Base-by-base conservation (phyloP, 1,140 invertebrate species). In the Episyrphus balteatus region DNA sequence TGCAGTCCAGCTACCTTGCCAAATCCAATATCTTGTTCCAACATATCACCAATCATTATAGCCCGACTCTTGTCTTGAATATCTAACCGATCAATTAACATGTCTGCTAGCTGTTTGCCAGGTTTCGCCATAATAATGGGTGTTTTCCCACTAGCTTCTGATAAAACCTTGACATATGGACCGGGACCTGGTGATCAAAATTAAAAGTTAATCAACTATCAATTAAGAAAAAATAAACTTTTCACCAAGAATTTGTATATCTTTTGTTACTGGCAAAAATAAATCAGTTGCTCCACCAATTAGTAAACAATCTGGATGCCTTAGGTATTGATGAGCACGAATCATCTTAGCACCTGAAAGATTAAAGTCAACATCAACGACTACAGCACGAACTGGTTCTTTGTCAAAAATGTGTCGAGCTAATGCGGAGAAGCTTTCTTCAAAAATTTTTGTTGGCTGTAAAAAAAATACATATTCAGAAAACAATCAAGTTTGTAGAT, bases 21-120 rank as follows among this genome's bases (percentile, higher is more conserved):
- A 18, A 81, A 73, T 31, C 63, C 69, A 9, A 81, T 66, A 45
- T 81, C 77, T 54, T 74, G 68, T 14, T 73, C 66, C n/a, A 76
- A 73, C 77, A 76, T 74, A 40, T 81, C 78, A 10, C 78, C 78
- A 46, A 81, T 72, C 54, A 81, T 78, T 1, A 81, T 62, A n/a
- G 75, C 75, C 49, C 73, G 69, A n/a, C 58, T 59, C 1, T 74
- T 67, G 42, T 75, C 56, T 0, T 53, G 62, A 10, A 79, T 60
- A 0, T 70, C 60, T 30, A 68, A 74, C 14, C 69, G 62, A 17
- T 67, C 32, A 1, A 61, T 30, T 8, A 74, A 39, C 44, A 63
- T 64, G 7, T 71, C 48, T 32, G 71, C 74, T 17, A 79, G 61
- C 11, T 53, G 44, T 32, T 62, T 56, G 0, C 76, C 73, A 0